A percentile compares a stretch with the other conserved stretches of the same genome.
Conservation (phyloP, 2,797 vertebrate species). For the Lutra lutra region DNA sequence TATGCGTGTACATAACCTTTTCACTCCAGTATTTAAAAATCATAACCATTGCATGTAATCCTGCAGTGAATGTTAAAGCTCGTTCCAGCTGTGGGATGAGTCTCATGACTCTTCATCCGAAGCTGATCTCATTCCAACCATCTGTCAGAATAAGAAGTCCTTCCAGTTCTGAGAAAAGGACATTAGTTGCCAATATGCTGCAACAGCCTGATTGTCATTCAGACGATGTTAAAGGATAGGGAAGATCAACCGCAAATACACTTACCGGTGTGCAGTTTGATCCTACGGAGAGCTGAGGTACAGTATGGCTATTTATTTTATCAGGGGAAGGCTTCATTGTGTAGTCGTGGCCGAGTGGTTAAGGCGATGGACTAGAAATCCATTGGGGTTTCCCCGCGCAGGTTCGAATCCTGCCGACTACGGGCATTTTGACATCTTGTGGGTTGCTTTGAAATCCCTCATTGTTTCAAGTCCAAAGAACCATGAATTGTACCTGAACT, state of each 20-base stretch:
- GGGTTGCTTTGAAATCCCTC: not conserved
- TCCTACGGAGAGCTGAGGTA: not conserved
- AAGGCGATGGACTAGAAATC: slow-evolving; percentile 85
- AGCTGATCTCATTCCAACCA: not conserved
- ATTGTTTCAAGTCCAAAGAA: not conserved
- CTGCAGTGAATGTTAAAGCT: not conserved
- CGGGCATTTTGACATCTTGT: not conserved
- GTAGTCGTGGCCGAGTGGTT: slow-evolving; percentile 16
- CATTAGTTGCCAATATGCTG: not conserved
- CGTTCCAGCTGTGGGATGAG: not conserved
- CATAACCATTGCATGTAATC: not conserved
- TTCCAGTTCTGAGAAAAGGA: not conserved
- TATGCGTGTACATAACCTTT: not conserved
- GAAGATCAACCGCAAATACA: not conserved
- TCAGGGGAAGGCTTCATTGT: fast-evolving
- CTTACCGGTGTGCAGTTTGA: not conserved
- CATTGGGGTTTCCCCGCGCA: slow-evolving; percentile 85
- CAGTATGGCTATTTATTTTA: not conserved
- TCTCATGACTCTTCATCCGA: not conserved
- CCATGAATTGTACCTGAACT: not conserved
- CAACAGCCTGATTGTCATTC: not conserved
- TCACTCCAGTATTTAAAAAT: not conserved
- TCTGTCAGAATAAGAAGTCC: not conserved
- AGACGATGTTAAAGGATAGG: not conserved
- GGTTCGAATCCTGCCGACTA: slow-evolving; percentile 78